These are phyloP conservation scores for Erebia aethiops DNA, from an alignment of 2,888 invertebrate genomes.

Conservation along the genomic window DNA sequence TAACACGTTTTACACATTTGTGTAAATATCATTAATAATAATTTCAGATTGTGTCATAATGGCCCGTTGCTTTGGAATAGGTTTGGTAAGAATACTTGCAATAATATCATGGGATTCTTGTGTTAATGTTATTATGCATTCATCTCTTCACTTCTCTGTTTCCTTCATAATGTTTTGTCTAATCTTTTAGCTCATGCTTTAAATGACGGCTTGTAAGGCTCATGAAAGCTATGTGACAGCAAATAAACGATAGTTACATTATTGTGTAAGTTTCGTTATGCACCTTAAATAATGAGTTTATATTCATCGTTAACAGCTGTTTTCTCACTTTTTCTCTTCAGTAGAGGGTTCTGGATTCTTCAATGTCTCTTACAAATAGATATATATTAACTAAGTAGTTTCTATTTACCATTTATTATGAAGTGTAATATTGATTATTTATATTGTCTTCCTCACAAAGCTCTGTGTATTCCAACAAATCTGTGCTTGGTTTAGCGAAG, in stretches of 20 bases:
- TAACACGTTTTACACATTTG: neutral
- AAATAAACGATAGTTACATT: neutral
- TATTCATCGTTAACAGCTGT: neutral
- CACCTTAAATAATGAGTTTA: neutral
- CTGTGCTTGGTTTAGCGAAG: conserved; percentile 60
- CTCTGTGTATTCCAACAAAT: conserved; percentile 60
- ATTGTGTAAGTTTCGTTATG: neutral
- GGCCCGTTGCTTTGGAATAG: neutral
- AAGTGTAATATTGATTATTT: too few relatives aligned
- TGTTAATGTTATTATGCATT: too few relatives aligned
- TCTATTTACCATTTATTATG: too few relatives aligned
- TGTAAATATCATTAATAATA: conserved; percentile 1
- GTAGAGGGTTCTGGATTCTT: neutral
- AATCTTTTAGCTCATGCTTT: too few relatives aligned
- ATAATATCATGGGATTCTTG: too few relatives aligned
- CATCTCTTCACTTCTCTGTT: too few relatives aligned
- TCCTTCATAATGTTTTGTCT: too few relatives aligned
- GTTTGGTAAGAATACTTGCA: neutral
- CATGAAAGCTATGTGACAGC: neutral
- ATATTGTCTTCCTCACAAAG: conserved; percentile 50
- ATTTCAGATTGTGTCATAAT: neutral
- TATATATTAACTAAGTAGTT: too few relatives aligned
- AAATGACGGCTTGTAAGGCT: too few relatives aligned
- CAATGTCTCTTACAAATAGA: neutral
- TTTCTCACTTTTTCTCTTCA: neutral